phyloP scores from a whole-genome alignment of 1,140 invertebrate species.

The Drosophila guanche region DNA sequence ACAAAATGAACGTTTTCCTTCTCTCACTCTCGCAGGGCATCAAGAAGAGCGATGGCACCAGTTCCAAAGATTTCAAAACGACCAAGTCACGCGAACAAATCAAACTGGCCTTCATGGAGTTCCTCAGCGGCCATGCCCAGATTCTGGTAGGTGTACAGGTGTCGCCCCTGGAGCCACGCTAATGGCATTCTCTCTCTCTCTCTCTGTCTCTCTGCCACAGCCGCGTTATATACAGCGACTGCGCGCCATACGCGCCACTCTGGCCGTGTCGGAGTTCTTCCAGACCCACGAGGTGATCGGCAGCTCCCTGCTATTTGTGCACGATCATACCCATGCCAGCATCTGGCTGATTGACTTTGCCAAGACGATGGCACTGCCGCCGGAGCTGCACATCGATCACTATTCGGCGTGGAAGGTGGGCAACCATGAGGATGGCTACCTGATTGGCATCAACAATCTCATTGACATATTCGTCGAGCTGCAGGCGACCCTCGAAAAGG shows the following conservation, averaged over 20 bases:
- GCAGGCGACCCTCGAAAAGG: conserved; percentile 55
- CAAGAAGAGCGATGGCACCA: conserved; percentile 93
- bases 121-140: conserved; percentile 91
- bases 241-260: conserved; percentile 91
- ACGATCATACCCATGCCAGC: conserved; percentile 93
- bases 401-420: conserved; percentile 95
- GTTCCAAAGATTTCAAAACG: conserved; percentile 98
- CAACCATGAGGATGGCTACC: conserved; percentile 99
- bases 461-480: conserved; percentile 91
- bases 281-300: conserved; percentile 97
- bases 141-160: conserved; percentile 87
- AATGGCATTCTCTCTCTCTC: conserved; percentile 30
- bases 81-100: conserved; percentile 93
- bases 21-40: conserved; percentile 87
- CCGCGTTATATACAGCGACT: conserved; percentile 93
- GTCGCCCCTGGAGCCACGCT: not conserved
- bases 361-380: conserved; percentile 94
- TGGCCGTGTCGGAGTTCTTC: conserved; percentile 95
- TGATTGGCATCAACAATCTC: conserved; percentile 96
- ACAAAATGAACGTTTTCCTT: no score
- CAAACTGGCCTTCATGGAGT: conserved; percentile 91
- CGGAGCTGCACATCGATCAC: conserved; percentile 90
- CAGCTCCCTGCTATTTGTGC: conserved; percentile 97
- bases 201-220: conserved; percentile 85
- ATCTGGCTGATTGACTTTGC: conserved; percentile 99